Conservation (phyloP, 2,113 vertebrate species). For the Limnothrissa miodon region DNA sequence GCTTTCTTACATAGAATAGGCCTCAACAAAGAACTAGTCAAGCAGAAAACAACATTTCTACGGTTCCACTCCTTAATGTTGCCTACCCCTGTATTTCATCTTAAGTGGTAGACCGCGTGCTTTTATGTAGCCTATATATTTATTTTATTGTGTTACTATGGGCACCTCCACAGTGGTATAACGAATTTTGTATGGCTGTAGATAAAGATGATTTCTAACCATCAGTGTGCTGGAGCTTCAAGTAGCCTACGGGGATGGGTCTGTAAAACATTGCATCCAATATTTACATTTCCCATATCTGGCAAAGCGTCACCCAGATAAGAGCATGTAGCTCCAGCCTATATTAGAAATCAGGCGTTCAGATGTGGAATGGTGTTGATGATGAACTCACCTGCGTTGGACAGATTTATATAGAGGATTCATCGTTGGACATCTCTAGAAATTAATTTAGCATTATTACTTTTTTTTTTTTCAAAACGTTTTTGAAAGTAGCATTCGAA, state of each 20-base stretch:
- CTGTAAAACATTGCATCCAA: constrained; percentile 27
- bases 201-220: neutral
- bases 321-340: neutral
- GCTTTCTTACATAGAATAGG: no score
- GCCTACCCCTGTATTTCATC: neutral
- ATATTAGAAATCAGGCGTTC: neutral
- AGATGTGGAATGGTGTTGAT: neutral
- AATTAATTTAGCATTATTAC: neutral
- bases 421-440: neutral
- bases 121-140: no score
- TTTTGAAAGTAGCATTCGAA: neutral
- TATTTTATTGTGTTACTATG: neutral
- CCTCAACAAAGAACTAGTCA: neutral
- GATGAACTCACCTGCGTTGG: neutral
- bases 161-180: neutral
- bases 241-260: neutral
- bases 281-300: constrained; percentile 42
- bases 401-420: neutral
- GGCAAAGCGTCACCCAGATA: constrained; percentile 13
- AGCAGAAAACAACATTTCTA: neutral
- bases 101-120: neutral
- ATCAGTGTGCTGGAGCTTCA: no score
- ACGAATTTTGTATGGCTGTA: neutral
- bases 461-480: neutral
- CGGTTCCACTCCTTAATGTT: neutral